Base-by-base conservation (phyloP, 2,888 invertebrate species). In the Nycteola revayana region DNA sequence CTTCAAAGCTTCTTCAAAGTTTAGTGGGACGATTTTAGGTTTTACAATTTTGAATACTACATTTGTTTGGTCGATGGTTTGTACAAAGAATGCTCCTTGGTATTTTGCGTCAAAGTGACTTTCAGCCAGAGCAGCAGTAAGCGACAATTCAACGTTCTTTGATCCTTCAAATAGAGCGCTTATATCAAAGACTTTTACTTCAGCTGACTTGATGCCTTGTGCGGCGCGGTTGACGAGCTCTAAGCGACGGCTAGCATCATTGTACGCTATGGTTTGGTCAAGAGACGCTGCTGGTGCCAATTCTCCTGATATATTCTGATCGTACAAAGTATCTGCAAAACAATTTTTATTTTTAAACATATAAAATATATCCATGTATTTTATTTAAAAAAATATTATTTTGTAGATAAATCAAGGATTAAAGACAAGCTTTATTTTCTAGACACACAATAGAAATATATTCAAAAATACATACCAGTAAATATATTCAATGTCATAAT, bases 61-160 rank as follows among this genome's bases (percentile, higher is more conserved):
- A 41, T 90, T 90, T 1, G 90, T 49, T 60, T 92, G 87, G 42
- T 65, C 75, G 21, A 73, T 73, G 31, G 76, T 79, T 3, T 58
- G 32, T 44, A 77, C 80, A 60, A 86, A 90, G 17, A 90, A 32
- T 6, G 91, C 70, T 18, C 81, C 68, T 28, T 91, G 90, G 7
- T 87, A 72, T 54, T 90, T 91, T 5, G 85, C 73, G 51, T 92
- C 90, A 1, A 90, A 87, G 4, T 83, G 75, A 59, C 92, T 93
- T 10, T 67, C 61, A 14, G 89, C 90, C n/a, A 79, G 53, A 9
- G 91, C 92, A 4, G 85, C 68, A 2, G 92, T 92, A 1, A 90
- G 49, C 0, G 80, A 70, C 46, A 90, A 90, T 42, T 90, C 76
- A n/a, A 79, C 72, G 36, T 82, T 80, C 45, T 87, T 78, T 25